Percentiles rank a stretch among this genome's conserved stretches.
These are phyloP conservation scores for Triops longicaudatus DNA, from an alignment of 1,140 invertebrate species.

Conservation along the genomic window DNA sequence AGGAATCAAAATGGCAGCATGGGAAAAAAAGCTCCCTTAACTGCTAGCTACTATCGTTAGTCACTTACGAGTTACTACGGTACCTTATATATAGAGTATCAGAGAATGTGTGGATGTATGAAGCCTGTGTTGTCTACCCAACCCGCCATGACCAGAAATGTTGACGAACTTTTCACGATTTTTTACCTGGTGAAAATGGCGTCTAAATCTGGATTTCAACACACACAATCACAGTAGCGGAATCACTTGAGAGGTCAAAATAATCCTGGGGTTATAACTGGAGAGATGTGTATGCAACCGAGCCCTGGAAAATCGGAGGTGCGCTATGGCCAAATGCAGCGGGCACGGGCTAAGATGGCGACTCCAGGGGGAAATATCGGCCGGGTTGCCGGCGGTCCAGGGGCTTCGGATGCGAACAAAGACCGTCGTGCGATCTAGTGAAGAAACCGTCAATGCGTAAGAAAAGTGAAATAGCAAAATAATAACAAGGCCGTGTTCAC, in stretches of 20 bases:
- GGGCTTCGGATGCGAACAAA: neutral
- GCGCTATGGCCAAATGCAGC: constrained; percentile 13
- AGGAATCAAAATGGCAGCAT: neutral
- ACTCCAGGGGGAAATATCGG: neutral
- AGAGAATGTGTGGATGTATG: neutral
- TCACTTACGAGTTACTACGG: neutral
- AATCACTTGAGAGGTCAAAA: neutral
- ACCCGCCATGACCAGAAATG: neutral
- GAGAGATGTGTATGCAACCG: neutral
- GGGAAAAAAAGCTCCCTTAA: neutral
- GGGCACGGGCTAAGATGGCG: constrained; percentile 8
- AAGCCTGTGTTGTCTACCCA: neutral
- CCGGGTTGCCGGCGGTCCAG: neutral
- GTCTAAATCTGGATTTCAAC: neutral
- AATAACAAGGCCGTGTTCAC: too few species aligned
- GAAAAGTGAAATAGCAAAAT: too few species aligned
- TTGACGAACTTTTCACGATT: neutral
- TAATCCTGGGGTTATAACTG: neutral
- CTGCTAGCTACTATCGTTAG: neutral
- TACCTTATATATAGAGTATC: neutral
- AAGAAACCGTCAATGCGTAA: too few species aligned
- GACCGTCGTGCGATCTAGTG: neutral
- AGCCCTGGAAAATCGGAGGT: neutral
- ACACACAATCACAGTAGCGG: neutral
- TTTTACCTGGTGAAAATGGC: neutral